phyloP scores from a whole-genome alignment of 2,113 vertebrate species.

The Terrapene triunguis region DNA sequence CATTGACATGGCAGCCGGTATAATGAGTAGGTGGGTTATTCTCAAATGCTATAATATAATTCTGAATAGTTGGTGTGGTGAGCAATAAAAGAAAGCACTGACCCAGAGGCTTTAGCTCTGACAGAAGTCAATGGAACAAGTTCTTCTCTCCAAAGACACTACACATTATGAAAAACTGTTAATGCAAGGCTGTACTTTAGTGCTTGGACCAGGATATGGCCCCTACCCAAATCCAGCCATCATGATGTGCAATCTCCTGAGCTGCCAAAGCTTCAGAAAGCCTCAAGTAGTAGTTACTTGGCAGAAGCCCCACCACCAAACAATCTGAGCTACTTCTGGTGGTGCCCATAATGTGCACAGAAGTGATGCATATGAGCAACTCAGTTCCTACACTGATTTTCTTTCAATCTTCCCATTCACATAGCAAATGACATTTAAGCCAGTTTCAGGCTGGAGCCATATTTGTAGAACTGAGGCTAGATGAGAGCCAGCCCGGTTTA shows the following conservation, averaged over 20 bases:
- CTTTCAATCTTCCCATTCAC: rapidly evolving
- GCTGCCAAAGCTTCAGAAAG: neutral
- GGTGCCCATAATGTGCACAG: rapidly evolving
- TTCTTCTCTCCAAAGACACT: neutral
- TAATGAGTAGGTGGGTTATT: neutral
- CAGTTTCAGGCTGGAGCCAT: neutral
- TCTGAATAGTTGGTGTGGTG: neutral
- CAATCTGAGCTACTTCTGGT: neutral
- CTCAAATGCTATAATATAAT: neutral
- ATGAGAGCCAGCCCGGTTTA: neutral
- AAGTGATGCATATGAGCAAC: neutral
- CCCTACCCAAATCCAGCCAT: rapidly evolving
- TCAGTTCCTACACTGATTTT: neutral
- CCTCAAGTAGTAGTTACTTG: neutral
- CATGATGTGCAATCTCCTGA: neutral
- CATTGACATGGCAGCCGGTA: neutral
- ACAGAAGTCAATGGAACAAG: neutral
- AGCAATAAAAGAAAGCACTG: neutral
- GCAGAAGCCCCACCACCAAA: neutral
- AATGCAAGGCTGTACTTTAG: neutral
- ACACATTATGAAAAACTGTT: neutral
- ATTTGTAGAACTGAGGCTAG: neutral
- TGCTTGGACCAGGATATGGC: neutral
- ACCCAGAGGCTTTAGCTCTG: neutral
- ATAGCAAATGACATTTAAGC: neutral